Percentiles rank a stretch among this genome's conserved stretches.
Conservation (phyloP, 2,888 invertebrate genomes). For the Lymantria dispar region DNA sequence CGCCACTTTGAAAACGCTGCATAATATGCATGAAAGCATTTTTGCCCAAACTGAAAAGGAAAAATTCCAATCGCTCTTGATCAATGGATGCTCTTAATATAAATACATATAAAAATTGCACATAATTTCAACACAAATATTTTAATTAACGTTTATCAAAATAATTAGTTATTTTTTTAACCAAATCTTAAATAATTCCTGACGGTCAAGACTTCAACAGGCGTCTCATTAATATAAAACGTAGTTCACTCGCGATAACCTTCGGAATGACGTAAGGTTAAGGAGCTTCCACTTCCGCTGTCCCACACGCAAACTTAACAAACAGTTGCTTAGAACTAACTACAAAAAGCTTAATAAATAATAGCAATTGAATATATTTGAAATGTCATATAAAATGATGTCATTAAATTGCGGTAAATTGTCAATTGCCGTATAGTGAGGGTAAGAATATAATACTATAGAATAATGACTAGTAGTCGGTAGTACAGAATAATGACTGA, state of each 20-base stretch:
- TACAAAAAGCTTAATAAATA: constrained; percentile 3
- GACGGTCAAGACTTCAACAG: not conserved
- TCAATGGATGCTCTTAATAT: no score
- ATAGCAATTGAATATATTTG: constrained; percentile 7
- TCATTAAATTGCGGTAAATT: not conserved
- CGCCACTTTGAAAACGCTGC: no score
- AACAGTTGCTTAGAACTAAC: constrained; percentile 6
- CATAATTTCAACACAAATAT: no score
- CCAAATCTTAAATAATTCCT: constrained; percentile 1
- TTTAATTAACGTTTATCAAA: not conserved
- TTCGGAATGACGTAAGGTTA: constrained; percentile 4
- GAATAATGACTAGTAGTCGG: no score
- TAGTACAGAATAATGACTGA: no score
- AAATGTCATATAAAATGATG: constrained; percentile 6
- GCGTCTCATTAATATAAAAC: constrained; percentile 5
- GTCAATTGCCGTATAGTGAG: not conserved
- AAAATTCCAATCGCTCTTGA: no score
- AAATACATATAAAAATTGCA: no score
- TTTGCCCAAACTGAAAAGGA: no score
- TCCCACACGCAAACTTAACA: constrained; percentile 13
- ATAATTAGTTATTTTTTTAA: not conserved
- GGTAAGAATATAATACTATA: no score
- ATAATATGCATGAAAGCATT: no score
- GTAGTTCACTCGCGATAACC: constrained; percentile 2
- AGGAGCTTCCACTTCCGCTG: constrained; percentile 3